phyloP scores from a whole-genome alignment of 2,797 vertebrate genomes.

The Arvicola amphibius region DNA sequence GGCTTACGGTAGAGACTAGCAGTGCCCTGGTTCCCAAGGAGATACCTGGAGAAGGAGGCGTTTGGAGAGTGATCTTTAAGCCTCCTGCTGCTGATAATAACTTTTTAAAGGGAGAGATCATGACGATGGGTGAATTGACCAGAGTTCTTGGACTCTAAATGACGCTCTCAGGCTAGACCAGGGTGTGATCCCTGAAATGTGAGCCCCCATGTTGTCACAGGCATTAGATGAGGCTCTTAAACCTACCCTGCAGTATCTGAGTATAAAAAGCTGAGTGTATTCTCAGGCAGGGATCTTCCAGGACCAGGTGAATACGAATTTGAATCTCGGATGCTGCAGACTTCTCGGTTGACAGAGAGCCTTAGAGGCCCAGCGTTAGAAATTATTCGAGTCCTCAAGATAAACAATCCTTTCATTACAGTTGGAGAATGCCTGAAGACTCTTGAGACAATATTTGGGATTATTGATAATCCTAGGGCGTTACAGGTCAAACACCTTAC shows the following conservation, averaged over 20 bases:
- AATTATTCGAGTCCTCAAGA: slow-evolving; percentile 21
- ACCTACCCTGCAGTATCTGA: background rate
- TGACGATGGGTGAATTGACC: background rate
- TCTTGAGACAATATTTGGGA: slow-evolving; percentile 54
- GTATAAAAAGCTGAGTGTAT: slow-evolving; percentile 9
- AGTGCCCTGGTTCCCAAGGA: background rate
- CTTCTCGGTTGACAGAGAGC: slow-evolving; percentile 23
- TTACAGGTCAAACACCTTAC: slow-evolving; percentile 58
- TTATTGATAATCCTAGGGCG: slow-evolving; percentile 52
- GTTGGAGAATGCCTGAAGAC: slow-evolving; percentile 43
- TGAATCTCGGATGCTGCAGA: slow-evolving; percentile 40
- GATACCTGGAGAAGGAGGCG: background rate
- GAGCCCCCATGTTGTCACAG: background rate
- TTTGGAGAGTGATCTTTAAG: slow-evolving; percentile 64
- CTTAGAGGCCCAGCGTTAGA: slow-evolving; percentile 11
- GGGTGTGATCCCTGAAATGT: background rate
- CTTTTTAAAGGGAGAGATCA: slow-evolving; percentile 45
- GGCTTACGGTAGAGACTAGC: background rate
- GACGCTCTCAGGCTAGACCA: background rate
- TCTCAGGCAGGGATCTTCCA: slow-evolving; percentile 48
- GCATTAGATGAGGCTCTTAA: slow-evolving; percentile 37
- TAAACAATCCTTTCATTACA: slow-evolving; percentile 21
- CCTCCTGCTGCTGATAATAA: slow-evolving; percentile 7
- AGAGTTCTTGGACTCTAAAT: slow-evolving; percentile 35
- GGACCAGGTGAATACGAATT: slow-evolving; percentile 58